Base-by-base conservation (phyloP, 2,888 invertebrate species). In the Cephus spinipes region DNA sequence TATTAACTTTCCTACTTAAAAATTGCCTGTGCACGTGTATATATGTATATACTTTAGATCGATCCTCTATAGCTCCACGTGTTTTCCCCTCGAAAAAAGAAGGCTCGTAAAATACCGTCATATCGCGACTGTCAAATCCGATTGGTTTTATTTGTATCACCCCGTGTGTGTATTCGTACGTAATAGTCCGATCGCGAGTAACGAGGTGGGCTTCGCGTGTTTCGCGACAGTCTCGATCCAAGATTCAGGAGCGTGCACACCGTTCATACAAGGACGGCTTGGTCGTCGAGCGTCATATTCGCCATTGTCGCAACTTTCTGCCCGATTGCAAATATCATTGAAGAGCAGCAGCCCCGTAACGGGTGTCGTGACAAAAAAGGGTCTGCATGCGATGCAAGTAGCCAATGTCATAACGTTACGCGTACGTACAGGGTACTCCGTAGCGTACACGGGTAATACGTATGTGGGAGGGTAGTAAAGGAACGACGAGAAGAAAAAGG, bases 351-450 rank as follows among this genome's bases (percentile, higher is more conserved):
- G 74, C 73, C 73, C 73, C 73, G 75, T 75, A 74, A 76, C 34
- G 68, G 55, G 31, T 69, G 69, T 36, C 75, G 69, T 32, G 11
- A 83, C 84, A 87, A 88, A 87, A 88, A 89, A 82, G 79, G 77
- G 87, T 86, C 86, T 87, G 87, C 89, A 87, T 89, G 88, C 88
- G 81, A 71, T 6, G 71, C 71, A 55, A 55, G 55, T 55, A 55
- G 55, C 55, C 55, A 55, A 55, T 55, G 23, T 55, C 55, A 55
- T 55, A 55, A 55, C 23, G 55, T 23, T 55, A 23, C 23, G 0
- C 55, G 23, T 55, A 23, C 23, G 23, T 23, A 3, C 55, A 23
- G 55, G 23, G 6, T 23, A 23, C 55, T 9, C 12, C 1, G 55
- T 55, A 23, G 55, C 55, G 6, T 55, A 23, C 23, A 55, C 3